phyloP scores from a whole-genome alignment of 2,113 vertebrate species.

The Tetrao urogallus region DNA sequence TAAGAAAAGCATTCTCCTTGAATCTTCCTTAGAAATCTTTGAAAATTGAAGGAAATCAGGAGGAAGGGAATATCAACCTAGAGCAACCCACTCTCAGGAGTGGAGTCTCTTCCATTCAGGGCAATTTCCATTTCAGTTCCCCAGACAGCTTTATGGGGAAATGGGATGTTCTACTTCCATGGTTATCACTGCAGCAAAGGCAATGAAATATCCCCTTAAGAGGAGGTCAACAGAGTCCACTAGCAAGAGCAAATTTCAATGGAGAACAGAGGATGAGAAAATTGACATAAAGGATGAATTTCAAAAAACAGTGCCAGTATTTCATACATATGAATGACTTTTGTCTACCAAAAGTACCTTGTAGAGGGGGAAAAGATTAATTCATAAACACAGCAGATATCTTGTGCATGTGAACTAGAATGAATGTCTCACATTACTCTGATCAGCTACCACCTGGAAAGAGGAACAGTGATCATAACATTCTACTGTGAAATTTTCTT shows the following conservation, averaged over 20 bases:
- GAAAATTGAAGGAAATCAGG: neutral
- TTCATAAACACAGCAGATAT: neutral
- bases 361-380: neutral
- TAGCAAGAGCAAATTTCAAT: neutral
- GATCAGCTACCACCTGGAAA: neutral
- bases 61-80: neutral
- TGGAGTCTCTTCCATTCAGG: slow-evolving; percentile 7
- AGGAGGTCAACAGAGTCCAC: slow-evolving; percentile 32
- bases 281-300: slow-evolving; percentile 6
- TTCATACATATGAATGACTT: neutral
- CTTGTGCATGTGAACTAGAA: neutral
- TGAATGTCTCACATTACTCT: neutral
- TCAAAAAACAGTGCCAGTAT: neutral
- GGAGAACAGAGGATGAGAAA: neutral
- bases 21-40: neutral
- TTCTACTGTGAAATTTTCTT: neutral
- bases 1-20: neutral
- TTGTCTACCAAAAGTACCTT: neutral
- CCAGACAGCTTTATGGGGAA: slow-evolving; percentile 47
- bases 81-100: slow-evolving; percentile 30
- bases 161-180: slow-evolving; percentile 65
- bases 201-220: slow-evolving; percentile 52
- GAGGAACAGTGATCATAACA: neutral
- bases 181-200: slow-evolving; percentile 25
- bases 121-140: slow-evolving; percentile 57